Percentiles rank a stretch among this genome's conserved stretches.
phyloP scores from a whole-genome alignment of 1,140 invertebrate species.

The Drosophila yakuba region DNA sequence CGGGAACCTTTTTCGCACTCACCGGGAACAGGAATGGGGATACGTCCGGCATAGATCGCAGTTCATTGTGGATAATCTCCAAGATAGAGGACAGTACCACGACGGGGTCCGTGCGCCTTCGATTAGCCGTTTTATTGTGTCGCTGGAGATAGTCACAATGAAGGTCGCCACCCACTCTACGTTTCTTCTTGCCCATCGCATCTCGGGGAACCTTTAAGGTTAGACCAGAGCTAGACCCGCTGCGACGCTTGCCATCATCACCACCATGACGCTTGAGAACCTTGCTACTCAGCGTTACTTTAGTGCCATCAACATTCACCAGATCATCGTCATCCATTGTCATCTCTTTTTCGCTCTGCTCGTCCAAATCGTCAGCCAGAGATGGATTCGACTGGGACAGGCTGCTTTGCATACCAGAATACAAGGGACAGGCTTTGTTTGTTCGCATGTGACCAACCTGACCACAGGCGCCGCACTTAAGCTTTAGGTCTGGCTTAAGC shows the following conservation, averaged over 20 bases:
- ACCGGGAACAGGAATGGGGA: slow-evolving; percentile 97
- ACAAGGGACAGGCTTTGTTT: slow-evolving; percentile 98
- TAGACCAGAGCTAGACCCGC: slow-evolving; percentile 85
- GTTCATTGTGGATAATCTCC: slow-evolving; percentile 96
- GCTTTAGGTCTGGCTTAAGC: slow-evolving; percentile 94
- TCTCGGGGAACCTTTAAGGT: slow-evolving; percentile 94
- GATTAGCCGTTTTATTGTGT: slow-evolving; percentile 94
- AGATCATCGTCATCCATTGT: slow-evolving; percentile 93
- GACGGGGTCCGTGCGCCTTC: slow-evolving; percentile 97
- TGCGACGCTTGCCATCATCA: slow-evolving; percentile 91
- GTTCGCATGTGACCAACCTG: slow-evolving; percentile 89
- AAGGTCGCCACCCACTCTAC: slow-evolving; percentile 89
- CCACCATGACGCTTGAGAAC: slow-evolving; percentile 87
- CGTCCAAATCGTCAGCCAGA: slow-evolving; percentile 92
- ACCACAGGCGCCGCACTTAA: slow-evolving; percentile 98
- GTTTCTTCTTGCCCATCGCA: slow-evolving; percentile 89
- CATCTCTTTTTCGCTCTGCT: slow-evolving; percentile 91
- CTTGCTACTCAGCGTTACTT: slow-evolving; percentile 93
- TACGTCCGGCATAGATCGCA: slow-evolving; percentile 96
- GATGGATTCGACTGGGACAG: slow-evolving; percentile 90
- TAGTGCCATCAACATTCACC: slow-evolving; percentile 96
- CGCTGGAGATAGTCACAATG: slow-evolving; percentile 97
- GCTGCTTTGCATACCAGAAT: slow-evolving; percentile 89
- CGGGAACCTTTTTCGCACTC: slow-evolving; percentile 95
- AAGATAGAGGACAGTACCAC: slow-evolving; percentile 97